phyloP scores from a whole-genome alignment of 2,797 vertebrate genomes.

The Borostomias antarcticus region DNA sequence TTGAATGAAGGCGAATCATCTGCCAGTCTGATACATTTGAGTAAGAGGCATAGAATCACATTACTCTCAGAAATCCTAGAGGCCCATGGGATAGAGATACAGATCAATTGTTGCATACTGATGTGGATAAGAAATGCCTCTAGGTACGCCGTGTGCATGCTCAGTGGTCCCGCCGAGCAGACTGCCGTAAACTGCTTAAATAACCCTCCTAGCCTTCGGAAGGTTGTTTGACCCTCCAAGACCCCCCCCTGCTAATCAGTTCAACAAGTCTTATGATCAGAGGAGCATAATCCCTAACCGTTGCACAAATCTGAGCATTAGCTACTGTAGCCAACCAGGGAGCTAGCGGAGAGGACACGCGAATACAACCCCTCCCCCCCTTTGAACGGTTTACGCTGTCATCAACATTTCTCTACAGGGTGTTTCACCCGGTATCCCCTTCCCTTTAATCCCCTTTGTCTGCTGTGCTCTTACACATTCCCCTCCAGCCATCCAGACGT shows the following conservation, averaged over 20 bases:
- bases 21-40: too few species aligned
- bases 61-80: too few species aligned
- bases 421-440: not conserved
- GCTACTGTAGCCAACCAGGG: conserved; percentile 42
- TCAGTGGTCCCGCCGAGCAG: too few species aligned
- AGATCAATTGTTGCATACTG: too few species aligned
- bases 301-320: conserved; percentile 40
- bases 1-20: not conserved
- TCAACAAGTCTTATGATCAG: conserved; percentile 67
- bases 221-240: conserved; percentile 27
- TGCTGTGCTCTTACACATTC: not conserved
- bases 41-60: too few species aligned
- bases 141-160: too few species aligned
- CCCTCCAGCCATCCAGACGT: not conserved
- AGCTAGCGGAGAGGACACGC: conserved; percentile 36
- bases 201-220: not conserved
- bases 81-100: too few species aligned
- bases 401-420: conserved; percentile 13
- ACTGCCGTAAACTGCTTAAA: too few species aligned
- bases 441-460: too few species aligned
- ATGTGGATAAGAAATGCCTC: too few species aligned
- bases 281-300: conserved; percentile 60
- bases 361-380: conserved; percentile 23
- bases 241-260: conserved; percentile 60
- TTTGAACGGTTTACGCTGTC: not conserved